Evolutionary conservation across 2,797 vertebrate species (phyloP).

Genomic region (Balearica regulorum): DNA sequence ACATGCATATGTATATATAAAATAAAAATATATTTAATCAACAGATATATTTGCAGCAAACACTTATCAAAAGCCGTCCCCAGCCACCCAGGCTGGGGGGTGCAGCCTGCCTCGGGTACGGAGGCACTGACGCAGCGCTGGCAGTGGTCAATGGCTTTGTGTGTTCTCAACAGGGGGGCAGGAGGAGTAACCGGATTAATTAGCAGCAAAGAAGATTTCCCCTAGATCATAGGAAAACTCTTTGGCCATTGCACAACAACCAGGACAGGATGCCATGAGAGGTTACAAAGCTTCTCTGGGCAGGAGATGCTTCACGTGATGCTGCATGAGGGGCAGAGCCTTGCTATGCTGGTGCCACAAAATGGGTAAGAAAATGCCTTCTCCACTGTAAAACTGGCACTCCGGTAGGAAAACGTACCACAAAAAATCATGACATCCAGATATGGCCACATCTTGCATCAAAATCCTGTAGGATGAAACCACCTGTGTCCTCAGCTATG

Average conservation of each 20-base stretch:
- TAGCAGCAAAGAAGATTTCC: neutral
- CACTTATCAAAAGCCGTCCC: neutral
- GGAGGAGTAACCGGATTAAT: neutral
- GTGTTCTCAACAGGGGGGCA: neutral
- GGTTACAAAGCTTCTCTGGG: accelerated
- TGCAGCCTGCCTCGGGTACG: neutral
- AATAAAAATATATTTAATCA: neutral
- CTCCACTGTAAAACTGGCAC: neutral
- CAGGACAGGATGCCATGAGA: neutral
- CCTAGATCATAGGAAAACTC: neutral
- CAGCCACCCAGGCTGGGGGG: too few relatives aligned
- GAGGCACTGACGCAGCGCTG: accelerated
- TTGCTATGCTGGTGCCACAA: neutral
- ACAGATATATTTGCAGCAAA: neutral
- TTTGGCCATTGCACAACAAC: accelerated
- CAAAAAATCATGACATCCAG: neutral
- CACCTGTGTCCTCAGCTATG: neutral
- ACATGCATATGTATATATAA: neutral
- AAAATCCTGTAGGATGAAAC: neutral
- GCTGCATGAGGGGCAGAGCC: neutral
- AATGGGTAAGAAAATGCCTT: neutral
- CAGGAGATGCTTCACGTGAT: accelerated
- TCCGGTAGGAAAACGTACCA: neutral
- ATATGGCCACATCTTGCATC: neutral
- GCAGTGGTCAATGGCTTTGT: neutral